phyloP scores from a whole-genome alignment of 2,113 vertebrate species.

The Albula glossodonta region DNA sequence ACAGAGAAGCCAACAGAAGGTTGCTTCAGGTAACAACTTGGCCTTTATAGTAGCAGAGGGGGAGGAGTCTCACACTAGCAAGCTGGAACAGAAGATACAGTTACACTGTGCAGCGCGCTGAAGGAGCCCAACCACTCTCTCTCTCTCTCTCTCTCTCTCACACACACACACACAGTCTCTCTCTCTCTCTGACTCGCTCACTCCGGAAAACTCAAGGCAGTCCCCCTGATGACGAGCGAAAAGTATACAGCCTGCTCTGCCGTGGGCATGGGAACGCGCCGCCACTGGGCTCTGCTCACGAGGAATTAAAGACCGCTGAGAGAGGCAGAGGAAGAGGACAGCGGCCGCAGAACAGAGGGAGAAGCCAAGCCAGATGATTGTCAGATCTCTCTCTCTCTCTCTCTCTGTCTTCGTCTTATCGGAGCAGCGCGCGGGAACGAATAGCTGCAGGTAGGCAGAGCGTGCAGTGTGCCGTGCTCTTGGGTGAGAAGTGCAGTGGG shows the following conservation, averaged over 20 bases:
- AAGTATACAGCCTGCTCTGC: conserved; percentile 18
- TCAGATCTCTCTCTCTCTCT: neutral
- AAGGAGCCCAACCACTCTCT: neutral
- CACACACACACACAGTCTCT: conserved; percentile 22
- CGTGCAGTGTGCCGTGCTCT: neutral
- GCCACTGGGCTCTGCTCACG: neutral
- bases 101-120: conserved; percentile 12
- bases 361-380: neutral
- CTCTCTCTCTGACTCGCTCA: conserved; percentile 19
- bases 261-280: neutral
- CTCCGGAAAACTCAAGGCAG: conserved; percentile 18
- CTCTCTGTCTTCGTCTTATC: too few species aligned
- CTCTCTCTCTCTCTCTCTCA: conserved; percentile 15
- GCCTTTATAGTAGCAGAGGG: conserved; percentile 21
- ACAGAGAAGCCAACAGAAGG: conserved; percentile 10
- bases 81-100: conserved; percentile 23
- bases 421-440: neutral
- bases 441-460: conserved; percentile 5
- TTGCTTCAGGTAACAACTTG: conserved; percentile 24
- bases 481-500: neutral
- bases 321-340: neutral
- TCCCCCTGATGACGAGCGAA: neutral
- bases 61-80: conserved; percentile 19
- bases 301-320: neutral
- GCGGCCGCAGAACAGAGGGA: neutral